Conservation (phyloP, 2,888 invertebrate genomes). For the Drosophila maculinotata region DNA sequence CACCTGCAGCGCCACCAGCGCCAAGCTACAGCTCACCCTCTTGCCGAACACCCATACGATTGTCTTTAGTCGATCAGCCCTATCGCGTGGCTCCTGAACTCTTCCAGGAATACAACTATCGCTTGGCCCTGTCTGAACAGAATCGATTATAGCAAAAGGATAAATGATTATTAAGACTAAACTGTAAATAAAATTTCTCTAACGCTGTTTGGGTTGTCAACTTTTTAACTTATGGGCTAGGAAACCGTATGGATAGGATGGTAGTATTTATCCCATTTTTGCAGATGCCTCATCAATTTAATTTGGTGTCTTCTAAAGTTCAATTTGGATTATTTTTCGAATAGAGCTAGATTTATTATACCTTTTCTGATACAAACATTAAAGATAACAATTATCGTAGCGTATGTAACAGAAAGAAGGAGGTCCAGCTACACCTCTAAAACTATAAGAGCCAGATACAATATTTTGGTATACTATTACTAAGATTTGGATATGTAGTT, state of each 20-base stretch:
- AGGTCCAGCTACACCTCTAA: too few relatives aligned
- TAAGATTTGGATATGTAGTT: too few relatives aligned
- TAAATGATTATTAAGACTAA: conserved; percentile 4
- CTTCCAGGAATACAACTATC: conserved; percentile 70
- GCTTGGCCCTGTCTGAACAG: conserved; percentile 47
- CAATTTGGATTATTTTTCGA: too few relatives aligned
- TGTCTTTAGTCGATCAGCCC: conserved; percentile 75
- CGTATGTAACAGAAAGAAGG: neutral
- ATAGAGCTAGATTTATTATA: too few relatives aligned
- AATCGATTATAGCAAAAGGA: conserved; percentile 30
- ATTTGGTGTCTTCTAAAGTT: too few relatives aligned
- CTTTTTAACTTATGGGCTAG: neutral
- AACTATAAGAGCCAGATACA: neutral
- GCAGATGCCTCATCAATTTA: too few relatives aligned
- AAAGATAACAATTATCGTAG: neutral
- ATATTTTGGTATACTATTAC: too few relatives aligned
- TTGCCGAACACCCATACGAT: conserved; percentile 58
- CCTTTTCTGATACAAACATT: neutral
- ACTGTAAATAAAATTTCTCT: conserved; percentile 70
- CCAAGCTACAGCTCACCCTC: conserved; percentile 23
- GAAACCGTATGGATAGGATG: neutral
- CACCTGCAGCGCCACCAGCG: conserved; percentile 15
- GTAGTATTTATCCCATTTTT: too few relatives aligned
- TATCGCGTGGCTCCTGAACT: conserved; percentile 78
- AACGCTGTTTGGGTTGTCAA: conserved; percentile 27